Percentiles rank a stretch among this genome's conserved stretches.
These are phyloP conservation scores for Lobophora halterata DNA, from an alignment of 2,888 invertebrate genomes.

Conservation along the genomic window DNA sequence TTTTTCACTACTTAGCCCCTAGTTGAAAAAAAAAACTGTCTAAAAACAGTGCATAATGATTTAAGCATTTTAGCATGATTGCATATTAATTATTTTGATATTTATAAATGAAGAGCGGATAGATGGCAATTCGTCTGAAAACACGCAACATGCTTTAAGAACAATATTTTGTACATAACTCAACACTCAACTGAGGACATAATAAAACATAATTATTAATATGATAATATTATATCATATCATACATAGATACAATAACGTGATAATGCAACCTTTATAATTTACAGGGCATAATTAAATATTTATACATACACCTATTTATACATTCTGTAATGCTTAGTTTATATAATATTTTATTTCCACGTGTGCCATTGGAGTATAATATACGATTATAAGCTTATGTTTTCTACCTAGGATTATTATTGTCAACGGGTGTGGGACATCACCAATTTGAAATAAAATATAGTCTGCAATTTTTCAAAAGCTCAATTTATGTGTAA, in stretches of 20 bases:
- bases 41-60: too few species aligned
- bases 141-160: constrained; percentile 67
- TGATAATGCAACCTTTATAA: constrained; percentile 36
- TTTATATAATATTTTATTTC: too few species aligned
- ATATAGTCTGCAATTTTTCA: constrained; percentile 3
- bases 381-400: constrained; percentile 17
- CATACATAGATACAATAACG: constrained; percentile 33
- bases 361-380: too few species aligned
- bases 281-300: constrained; percentile 37
- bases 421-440: constrained; percentile 32
- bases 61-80: too few species aligned
- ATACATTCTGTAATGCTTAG: constrained; percentile 48
- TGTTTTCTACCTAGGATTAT: constrained; percentile 23
- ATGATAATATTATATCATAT: constrained; percentile 19
- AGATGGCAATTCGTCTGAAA: constrained; percentile 22
- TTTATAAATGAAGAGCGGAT: too few species aligned
- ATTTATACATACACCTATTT: constrained; percentile 37
- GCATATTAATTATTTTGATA: too few species aligned
- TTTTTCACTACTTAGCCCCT: too few species aligned
- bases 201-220: constrained; percentile 35
- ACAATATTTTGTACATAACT: constrained; percentile 54
- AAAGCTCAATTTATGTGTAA: not conserved
- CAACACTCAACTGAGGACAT: constrained; percentile 42
- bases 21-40: too few species aligned
- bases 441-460: constrained; percentile 13